Percentiles rank a stretch among this genome's conserved stretches.
These are phyloP conservation scores for Cosmopolites sordidus DNA, from an alignment of 2,888 invertebrate species.

Conservation along the genomic window DNA sequence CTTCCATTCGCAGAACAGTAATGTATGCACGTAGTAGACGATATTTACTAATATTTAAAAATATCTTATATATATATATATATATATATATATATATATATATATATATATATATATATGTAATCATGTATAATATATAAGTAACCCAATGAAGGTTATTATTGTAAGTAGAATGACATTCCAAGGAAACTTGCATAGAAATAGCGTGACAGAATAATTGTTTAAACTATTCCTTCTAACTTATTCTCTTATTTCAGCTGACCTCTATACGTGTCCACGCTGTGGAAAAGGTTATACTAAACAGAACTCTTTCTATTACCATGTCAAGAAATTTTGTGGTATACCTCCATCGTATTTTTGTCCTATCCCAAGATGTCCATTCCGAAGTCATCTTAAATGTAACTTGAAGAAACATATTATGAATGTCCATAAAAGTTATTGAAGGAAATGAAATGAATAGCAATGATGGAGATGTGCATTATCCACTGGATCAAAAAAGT, in stretches of 20 bases:
- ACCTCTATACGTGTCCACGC: slow-evolving; percentile 1
- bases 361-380: slow-evolving; percentile 5
- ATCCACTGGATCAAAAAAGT: too few species aligned
- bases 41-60: neutral
- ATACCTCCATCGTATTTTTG: slow-evolving; percentile 14
- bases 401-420: slow-evolving; percentile 13
- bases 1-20: too few species aligned
- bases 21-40: too few species aligned
- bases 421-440: slow-evolving; percentile 4
- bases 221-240: too few species aligned
- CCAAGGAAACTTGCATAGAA: too few species aligned
- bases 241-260: slow-evolving; percentile 2
- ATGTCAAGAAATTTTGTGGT: slow-evolving; percentile 16
- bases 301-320: slow-evolving; percentile 18
- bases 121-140: too few species aligned
- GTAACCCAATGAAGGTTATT: too few species aligned
- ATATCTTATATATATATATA: neutral
- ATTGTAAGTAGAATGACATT: too few species aligned
- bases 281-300: slow-evolving; percentile 17
- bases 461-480: too few species aligned
- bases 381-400: slow-evolving; percentile 18
- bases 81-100: neutral
- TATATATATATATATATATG: too few species aligned
- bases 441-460: too few species aligned
- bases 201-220: too few species aligned